Conservation (phyloP, 2,113 vertebrate genomes). For the Potamarius usumacintae region DNA sequence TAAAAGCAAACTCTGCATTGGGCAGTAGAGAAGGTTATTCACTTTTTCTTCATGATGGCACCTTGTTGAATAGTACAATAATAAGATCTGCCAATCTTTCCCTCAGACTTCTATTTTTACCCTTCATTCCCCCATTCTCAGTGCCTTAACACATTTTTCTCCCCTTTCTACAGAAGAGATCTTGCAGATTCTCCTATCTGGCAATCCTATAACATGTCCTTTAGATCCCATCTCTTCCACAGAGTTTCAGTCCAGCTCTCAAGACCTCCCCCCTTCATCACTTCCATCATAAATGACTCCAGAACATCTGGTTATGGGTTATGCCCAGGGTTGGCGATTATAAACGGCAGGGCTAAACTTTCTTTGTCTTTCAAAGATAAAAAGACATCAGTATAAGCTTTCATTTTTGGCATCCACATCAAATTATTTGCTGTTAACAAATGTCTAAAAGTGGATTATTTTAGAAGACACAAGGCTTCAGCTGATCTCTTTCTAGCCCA, state of each 20-base stretch:
- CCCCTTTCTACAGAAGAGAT: neutral
- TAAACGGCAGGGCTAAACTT: neutral
- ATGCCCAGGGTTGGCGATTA: neutral
- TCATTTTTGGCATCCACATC: neutral
- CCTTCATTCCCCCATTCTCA: neutral
- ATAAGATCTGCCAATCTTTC: conserved; percentile 11
- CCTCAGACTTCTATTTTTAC: conserved; percentile 13
- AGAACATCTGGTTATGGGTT: neutral
- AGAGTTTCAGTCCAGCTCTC: neutral
- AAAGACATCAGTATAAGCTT: neutral
- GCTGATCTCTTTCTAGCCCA: neutral
- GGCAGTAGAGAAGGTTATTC: neutral
- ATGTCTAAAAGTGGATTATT: neutral
- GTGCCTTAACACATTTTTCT: neutral
- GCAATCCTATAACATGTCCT: neutral
- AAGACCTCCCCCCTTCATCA: neutral
- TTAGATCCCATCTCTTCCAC: neutral
- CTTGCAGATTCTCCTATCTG: neutral
- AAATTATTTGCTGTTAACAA: neutral
- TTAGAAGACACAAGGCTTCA: neutral
- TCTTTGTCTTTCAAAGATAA: neutral
- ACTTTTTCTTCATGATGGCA: neutral
- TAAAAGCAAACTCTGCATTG: neutral
- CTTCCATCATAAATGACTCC: neutral
- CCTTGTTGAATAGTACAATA: neutral